These are phyloP conservation scores for Heliothis peltigera DNA, from an alignment of 2,888 invertebrate species.

Conservation along the genomic window DNA sequence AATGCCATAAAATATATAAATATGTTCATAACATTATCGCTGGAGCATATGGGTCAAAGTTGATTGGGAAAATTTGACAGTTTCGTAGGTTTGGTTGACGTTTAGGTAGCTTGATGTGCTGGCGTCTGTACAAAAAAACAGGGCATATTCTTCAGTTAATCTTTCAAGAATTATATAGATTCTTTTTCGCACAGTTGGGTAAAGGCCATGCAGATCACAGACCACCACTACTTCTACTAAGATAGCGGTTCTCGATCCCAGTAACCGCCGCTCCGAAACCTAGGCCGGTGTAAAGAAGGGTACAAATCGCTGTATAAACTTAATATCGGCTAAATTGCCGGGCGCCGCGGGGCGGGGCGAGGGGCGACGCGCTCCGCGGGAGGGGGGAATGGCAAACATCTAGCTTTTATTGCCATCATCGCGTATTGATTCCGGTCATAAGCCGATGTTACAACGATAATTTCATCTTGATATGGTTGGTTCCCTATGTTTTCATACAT, in stretches of 20 bases:
- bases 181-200: too few species aligned
- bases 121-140: too few species aligned
- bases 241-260: slow-evolving; percentile 17
- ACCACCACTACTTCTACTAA: neutral
- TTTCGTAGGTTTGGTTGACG: too few species aligned
- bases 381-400: slow-evolving; percentile 76
- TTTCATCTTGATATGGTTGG: slow-evolving; percentile 66
- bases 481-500: neutral
- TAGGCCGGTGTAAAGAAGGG: slow-evolving; percentile 83
- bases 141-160: too few species aligned
- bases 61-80: too few species aligned
- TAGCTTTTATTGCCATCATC: slow-evolving; percentile 85
- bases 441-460: slow-evolving; percentile 77
- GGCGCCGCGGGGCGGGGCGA: slow-evolving; percentile 70
- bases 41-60: too few species aligned
- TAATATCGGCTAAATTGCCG: slow-evolving; percentile 87
- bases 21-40: too few species aligned
- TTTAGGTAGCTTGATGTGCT: too few species aligned
- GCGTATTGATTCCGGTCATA: slow-evolving; percentile 86
- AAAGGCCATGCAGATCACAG: too few species aligned
- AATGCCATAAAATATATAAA: too few species aligned
- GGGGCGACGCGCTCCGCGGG: slow-evolving; percentile 49
- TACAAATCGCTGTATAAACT: slow-evolving; percentile 89
- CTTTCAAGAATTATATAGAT: too few species aligned
- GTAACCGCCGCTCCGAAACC: slow-evolving; percentile 56